Conservation (phyloP, 1,140 invertebrate species). For the Mactra quadrangularis region DNA sequence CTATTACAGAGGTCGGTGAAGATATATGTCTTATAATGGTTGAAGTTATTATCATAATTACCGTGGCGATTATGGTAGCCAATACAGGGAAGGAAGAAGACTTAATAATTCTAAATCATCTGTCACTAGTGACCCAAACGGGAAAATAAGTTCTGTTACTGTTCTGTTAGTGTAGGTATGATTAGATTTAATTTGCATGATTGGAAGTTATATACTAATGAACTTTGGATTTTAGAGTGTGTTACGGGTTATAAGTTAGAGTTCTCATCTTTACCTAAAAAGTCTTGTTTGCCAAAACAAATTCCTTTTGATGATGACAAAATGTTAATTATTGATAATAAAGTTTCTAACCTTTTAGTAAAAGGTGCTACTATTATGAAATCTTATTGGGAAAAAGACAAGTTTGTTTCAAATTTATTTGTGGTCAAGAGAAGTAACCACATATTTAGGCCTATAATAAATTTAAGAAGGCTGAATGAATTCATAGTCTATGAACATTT, state of each 20-base stretch:
- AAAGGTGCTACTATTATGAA: slow-evolving; percentile 2
- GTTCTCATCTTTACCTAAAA: background rate
- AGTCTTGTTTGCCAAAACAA: too few species aligned
- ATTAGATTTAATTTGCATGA: slow-evolving; percentile 6
- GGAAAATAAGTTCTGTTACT: too few species aligned
- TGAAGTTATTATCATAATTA: background rate
- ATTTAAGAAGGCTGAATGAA: slow-evolving; percentile 15
- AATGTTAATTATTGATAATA: background rate
- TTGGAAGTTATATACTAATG: slow-evolving; percentile 28
- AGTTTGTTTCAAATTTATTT: slow-evolving; percentile 10
- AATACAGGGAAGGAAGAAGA: background rate
- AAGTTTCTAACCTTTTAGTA: background rate
- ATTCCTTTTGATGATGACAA: too few species aligned
- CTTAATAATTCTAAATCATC: background rate
- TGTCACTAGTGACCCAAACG: slow-evolving; percentile 3
- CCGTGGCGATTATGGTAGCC: background rate
- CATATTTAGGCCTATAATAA: background rate
- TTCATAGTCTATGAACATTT: slow-evolving; percentile 15
- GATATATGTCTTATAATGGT: too few species aligned
- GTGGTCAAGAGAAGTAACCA: background rate
- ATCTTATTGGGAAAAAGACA: background rate
- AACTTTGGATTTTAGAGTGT: background rate
- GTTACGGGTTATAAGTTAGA: background rate
- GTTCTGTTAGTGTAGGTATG: slow-evolving; percentile 23
- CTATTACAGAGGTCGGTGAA: background rate